Conservation (phyloP, 2,797 vertebrate genomes). For the Sebastiscus albofasciatus region DNA sequence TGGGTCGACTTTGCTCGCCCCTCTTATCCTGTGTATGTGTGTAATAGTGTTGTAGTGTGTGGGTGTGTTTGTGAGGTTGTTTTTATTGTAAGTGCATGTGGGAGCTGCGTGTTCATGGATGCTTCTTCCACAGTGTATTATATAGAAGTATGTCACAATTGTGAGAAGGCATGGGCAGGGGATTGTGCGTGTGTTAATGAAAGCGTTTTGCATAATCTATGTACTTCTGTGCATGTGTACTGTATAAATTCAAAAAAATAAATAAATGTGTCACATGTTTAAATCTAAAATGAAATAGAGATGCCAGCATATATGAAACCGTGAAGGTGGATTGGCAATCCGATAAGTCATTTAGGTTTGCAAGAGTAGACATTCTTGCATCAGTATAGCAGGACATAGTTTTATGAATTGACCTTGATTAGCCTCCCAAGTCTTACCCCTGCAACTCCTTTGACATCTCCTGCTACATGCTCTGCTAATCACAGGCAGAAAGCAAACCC, state of each 20-base stretch:
- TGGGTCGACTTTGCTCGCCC: constrained; percentile 6
- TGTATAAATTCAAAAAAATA: background rate
- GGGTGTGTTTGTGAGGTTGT: background rate
- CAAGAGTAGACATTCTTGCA: background rate
- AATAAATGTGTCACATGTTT: background rate
- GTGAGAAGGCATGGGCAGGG: background rate
- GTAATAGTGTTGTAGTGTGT: background rate
- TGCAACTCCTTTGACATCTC: background rate
- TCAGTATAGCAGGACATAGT: background rate
- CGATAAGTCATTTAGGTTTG: background rate
- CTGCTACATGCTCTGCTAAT: background rate
- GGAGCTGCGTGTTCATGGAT: background rate
- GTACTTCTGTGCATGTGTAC: background rate
- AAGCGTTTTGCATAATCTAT: background rate
- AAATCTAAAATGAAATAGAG: background rate
- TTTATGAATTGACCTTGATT: background rate
- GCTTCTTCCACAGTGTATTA: background rate
- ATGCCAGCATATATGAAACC: background rate
- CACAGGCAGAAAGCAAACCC: background rate
- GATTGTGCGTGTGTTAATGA: background rate
- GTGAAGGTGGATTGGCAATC: background rate
- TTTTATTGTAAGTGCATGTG: background rate
- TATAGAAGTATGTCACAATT: background rate
- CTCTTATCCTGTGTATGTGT: background rate
- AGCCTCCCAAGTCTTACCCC: background rate